Evolutionary conservation across 2,113 vertebrate genomes (phyloP).

Genomic region (Elaphurus davidianus): DNA sequence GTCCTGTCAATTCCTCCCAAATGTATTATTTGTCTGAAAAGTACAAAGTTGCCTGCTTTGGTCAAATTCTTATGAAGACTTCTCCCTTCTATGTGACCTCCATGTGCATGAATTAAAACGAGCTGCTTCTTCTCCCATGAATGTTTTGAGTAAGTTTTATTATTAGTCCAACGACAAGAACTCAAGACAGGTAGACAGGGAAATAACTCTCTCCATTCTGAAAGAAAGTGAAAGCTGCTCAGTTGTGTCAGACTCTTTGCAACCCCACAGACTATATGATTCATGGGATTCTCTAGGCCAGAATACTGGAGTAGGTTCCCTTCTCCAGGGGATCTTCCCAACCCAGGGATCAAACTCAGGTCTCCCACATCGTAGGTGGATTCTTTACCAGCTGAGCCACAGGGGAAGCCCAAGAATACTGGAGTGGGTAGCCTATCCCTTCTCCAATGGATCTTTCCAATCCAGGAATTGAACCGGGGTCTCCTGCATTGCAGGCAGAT

Average conservation of each 20-base stretch:
- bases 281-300: background rate
- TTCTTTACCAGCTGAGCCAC: too few relatives aligned
- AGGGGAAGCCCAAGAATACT: too few relatives aligned
- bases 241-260: background rate
- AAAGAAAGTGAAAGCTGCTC: background rate
- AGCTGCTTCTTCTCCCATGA: background rate
- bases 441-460: background rate
- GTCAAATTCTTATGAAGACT: background rate
- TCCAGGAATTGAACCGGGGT: background rate
- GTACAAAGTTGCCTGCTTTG: background rate
- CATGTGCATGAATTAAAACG: background rate
- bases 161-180: background rate
- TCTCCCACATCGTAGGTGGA: rapidly evolving
- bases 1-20: background rate
- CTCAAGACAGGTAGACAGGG: background rate
- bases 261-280: background rate
- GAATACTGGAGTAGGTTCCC: background rate
- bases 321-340: background rate
- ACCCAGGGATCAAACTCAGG: background rate
- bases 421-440: background rate
- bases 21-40: background rate
- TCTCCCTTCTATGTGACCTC: background rate
- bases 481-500: rapidly evolving
- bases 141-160: background rate
- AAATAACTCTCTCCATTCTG: background rate